Evolutionary conservation across 2,113 vertebrate genomes (phyloP).

Genomic region (Smithornis capensis): DNA sequence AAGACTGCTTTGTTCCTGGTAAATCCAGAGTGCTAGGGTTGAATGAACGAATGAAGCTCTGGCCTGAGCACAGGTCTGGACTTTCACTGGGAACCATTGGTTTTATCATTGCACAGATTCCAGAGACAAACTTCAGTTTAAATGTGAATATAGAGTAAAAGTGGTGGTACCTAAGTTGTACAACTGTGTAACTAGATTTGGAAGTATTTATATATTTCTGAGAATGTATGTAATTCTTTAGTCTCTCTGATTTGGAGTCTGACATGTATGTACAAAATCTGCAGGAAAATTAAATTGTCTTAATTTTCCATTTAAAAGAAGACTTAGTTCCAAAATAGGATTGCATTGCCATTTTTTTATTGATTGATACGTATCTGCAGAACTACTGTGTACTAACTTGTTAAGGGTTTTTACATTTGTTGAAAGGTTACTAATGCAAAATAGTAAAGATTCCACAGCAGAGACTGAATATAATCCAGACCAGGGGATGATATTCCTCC

Average conservation of each 20-base stretch:
- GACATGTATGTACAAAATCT: neutral
- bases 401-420: no score
- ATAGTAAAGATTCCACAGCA: neutral
- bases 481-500: neutral
- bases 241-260: neutral
- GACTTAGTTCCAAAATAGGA: neutral
- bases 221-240: neutral
- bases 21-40: neutral
- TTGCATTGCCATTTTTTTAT: neutral
- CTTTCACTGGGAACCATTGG: neutral
- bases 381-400: neutral
- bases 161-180: neutral
- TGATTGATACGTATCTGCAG: neutral
- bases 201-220: neutral
- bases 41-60: rapidly evolving
- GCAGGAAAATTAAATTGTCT: neutral
- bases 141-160: neutral
- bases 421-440: neutral
- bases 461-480: neutral
- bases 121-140: neutral
- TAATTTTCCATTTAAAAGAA: neutral
- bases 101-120: neutral
- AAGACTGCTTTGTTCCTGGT: neutral
- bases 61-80: neutral
- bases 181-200: neutral